Conservation (phyloP, 2,888 invertebrate genomes). For the Heliconius ismenius region DNA sequence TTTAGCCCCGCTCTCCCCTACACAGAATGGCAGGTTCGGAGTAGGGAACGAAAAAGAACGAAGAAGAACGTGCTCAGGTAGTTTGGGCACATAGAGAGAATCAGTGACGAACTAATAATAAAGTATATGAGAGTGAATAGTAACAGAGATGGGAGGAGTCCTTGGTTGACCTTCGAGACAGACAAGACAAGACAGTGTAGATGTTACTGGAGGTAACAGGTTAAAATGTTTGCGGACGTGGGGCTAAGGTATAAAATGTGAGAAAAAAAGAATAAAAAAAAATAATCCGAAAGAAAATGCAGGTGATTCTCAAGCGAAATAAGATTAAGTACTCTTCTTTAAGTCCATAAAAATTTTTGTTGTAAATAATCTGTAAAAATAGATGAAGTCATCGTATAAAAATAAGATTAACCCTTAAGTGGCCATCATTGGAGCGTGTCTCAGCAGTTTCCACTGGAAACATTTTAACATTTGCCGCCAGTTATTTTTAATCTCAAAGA, state of each 20-base stretch:
- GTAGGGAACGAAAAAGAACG: too few species aligned
- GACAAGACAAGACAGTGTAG: too few species aligned
- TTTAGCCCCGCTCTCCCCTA: too few species aligned
- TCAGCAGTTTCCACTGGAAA: constrained; percentile 19
- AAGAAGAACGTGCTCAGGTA: too few species aligned
- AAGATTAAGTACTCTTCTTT: not conserved
- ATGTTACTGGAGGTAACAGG: too few species aligned
- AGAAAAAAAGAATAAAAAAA: not conserved
- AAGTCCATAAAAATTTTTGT: not conserved
- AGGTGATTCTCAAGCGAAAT: not conserved
- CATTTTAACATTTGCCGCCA: constrained; percentile 8
- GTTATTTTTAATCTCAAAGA: constrained; percentile 19
- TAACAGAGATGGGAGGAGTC: too few species aligned
- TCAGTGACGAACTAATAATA: too few species aligned
- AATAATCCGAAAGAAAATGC: not conserved
- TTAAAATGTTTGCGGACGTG: not conserved
- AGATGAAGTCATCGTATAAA: constrained; percentile 17
- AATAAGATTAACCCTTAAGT: constrained; percentile 21
- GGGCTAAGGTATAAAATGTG: not conserved
- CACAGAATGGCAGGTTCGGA: too few species aligned
- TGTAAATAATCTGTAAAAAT: constrained; percentile 14
- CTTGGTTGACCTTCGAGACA: too few species aligned
- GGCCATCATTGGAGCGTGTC: constrained; percentile 2
- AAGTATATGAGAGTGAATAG: too few species aligned
- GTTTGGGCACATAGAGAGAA: too few species aligned